A percentile compares a stretch with the other conserved stretches of the same genome.
phyloP scores from a whole-genome alignment of 2,113 vertebrate species.

The Cebus imitator region DNA sequence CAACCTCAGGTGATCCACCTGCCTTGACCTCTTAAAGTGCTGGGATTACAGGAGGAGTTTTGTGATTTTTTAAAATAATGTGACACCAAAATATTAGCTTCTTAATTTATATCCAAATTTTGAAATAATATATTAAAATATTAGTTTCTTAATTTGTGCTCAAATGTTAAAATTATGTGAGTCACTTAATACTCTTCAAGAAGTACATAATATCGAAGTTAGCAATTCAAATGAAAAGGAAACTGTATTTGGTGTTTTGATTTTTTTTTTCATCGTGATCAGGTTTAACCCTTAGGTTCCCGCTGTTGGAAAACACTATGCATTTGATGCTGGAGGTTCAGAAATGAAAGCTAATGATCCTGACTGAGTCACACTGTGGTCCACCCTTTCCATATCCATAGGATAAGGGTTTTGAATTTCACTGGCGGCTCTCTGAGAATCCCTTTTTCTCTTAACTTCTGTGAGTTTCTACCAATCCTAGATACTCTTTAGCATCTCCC shows the following conservation, averaged over 20 bases:
- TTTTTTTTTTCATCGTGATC: no score
- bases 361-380: rapidly evolving
- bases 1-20: no score
- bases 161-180: background rate
- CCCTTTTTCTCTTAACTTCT: background rate
- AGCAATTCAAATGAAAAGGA: background rate
- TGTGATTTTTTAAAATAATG: conserved; percentile 18
- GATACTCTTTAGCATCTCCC: background rate
- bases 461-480: background rate
- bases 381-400: background rate
- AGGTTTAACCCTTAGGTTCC: background rate
- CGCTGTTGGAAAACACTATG: background rate
- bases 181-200: background rate
- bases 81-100: background rate
- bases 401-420: background rate
- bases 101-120: background rate
- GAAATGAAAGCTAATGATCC: background rate
- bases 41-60: background rate
- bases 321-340: background rate
- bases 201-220: background rate
- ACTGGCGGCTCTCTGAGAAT: background rate
- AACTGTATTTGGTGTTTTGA: no score
- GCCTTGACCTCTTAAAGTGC: no score
- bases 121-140: conserved; percentile 31
- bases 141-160: background rate